Base-by-base conservation (phyloP, 2,797 vertebrate species). In the Novumbra hubbsi region DNA sequence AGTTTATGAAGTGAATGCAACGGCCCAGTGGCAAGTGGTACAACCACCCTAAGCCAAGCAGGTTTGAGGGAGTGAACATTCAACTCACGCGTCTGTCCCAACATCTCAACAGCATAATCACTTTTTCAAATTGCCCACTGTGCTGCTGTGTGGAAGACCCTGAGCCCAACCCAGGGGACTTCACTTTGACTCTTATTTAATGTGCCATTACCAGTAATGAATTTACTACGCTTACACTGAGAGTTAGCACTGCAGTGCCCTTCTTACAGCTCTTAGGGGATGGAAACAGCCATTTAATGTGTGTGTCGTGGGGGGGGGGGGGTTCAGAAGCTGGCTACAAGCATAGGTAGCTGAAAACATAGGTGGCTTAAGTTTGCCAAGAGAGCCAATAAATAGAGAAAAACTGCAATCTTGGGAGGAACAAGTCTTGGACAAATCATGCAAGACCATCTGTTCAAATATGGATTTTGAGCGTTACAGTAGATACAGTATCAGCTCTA, bases 141-240 rank as follows among this genome's bases (percentile, higher is more conserved):
- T 89, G 89, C 89, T 45, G 88, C 88, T 88, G 89, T 92, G 90
- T 91, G 90, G 82, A 87, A 86, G 88, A 89, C 91, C 86, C 86
- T 79, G 85, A 84, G 86, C 92, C 55, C 21, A 24, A 60, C 63
- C 89, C 88, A 74, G 79, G 89, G 93, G 91, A 92, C 90, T 91
- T 92, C 91, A 11, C 90, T 91, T 88, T 93, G 93, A 94, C 92
- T 93, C 91, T 89, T 93, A 94, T 91, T 92, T 93, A 94, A 94
- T 91, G 90, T 90, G 90, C 90, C 90, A 91, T 94, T 93, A 93
- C 89, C 88, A 90, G 92, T 92, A 93, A 94, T 93, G 92, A 93
- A 93, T 90, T 92, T 87, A 88, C 89, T 90, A 83, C 87, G 80
- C 87, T 86, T 77, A 75, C n/a, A 57, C 55, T 24, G 55, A 57